These are phyloP conservation scores for Drosophila fungiperda DNA, from an alignment of 2,888 invertebrate species.

Conservation along the genomic window DNA sequence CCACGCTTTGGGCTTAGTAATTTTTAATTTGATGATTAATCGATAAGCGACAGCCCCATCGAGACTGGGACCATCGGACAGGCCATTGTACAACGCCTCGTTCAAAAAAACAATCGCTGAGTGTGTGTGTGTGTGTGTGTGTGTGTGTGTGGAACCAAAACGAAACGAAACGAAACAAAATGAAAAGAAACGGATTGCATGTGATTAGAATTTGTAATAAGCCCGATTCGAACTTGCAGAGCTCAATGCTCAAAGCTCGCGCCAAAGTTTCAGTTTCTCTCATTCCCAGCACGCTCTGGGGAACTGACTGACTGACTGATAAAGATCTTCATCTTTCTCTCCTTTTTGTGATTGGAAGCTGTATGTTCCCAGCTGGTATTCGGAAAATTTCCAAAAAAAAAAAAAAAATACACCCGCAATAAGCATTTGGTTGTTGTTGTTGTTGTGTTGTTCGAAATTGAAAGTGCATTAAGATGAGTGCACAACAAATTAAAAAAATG, in stretches of 20 bases:
- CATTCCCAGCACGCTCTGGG: conserved; percentile 56
- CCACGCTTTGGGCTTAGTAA: conserved; percentile 72
- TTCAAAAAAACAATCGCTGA: conserved; percentile 25
- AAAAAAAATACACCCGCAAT: conserved; percentile 64
- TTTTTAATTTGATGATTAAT: conserved; percentile 81
- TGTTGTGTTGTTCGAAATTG: conserved; percentile 47
- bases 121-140: background rate
- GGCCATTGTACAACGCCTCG: conserved; percentile 68
- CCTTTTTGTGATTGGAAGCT: conserved; percentile 35
- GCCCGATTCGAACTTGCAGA: conserved; percentile 34
- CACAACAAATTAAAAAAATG: conserved; percentile 19
- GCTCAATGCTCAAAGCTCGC: conserved; percentile 45
- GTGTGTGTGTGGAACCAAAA: conserved; percentile 10
- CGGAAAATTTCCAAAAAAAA: conserved; percentile 36
- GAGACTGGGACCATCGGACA: conserved; percentile 34
- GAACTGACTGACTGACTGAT: conserved; percentile 29
- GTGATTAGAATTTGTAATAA: conserved; percentile 80
- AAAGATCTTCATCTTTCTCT: conserved; percentile 56
- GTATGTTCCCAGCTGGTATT: conserved; percentile 34
- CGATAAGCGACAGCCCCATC: conserved; percentile 75
- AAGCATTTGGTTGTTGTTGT: conserved; percentile 10
- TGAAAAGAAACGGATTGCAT: conserved; percentile 64
- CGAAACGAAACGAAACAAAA: conserved; percentile 37
- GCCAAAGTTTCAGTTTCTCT: conserved; percentile 20
- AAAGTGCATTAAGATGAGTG: conserved; percentile 71